These are phyloP conservation scores for Nymphalis polychloros DNA, from an alignment of 2,888 invertebrate species.

Conservation along the genomic window DNA sequence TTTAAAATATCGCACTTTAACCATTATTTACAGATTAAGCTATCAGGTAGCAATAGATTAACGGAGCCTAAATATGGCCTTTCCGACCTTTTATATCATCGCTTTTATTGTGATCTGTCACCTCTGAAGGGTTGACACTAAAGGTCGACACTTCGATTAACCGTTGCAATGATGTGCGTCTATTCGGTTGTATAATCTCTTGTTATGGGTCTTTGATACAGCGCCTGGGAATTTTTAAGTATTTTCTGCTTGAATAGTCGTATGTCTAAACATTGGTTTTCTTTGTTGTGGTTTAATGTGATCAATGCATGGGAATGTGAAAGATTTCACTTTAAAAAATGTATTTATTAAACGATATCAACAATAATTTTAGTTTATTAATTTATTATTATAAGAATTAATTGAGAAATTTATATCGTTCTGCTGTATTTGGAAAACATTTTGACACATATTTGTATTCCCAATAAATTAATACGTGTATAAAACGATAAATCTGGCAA, in stretches of 20 bases:
- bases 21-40: constrained; percentile 41
- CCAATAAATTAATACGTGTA: neutral
- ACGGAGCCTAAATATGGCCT: constrained; percentile 40
- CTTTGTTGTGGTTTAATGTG: constrained; percentile 58
- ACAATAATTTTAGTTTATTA: too few species aligned
- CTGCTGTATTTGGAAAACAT: too few species aligned
- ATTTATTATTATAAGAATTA: too few species aligned
- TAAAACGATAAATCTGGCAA: neutral
- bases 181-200: constrained; percentile 44
- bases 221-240: constrained; percentile 67
- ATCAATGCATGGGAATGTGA: constrained; percentile 36
- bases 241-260: constrained; percentile 67
- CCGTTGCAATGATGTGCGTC: constrained; percentile 55
- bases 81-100: constrained; percentile 46
- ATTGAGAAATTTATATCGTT: too few species aligned
- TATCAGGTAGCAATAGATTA: constrained; percentile 53
- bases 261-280: constrained; percentile 64
- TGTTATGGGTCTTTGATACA: constrained; percentile 46
- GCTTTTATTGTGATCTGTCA: constrained; percentile 59
- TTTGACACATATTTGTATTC: neutral
- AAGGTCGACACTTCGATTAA: constrained; percentile 65
- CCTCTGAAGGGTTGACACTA: constrained; percentile 51
- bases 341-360: neutral
- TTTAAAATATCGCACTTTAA: constrained; percentile 35
- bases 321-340: neutral